Percentiles rank a stretch among this genome's conserved stretches.
Evolutionary conservation across 2,797 vertebrate genomes (phyloP).

Genomic region (Clarias laeviceps): DNA sequence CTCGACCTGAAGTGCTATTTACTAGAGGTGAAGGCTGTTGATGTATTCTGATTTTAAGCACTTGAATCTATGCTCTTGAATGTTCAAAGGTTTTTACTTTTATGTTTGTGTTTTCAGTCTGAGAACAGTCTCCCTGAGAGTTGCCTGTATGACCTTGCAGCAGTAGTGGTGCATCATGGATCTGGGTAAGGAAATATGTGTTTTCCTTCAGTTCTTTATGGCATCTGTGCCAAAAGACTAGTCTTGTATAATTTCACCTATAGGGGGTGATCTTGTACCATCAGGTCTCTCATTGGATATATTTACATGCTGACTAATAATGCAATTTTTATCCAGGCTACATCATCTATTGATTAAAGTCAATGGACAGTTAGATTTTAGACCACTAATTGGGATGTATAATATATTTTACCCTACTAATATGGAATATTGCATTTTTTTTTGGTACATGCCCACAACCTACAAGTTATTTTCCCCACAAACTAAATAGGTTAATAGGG

Average conservation of each 20-base stretch:
- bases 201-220: neutral
- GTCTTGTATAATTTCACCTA: constrained; percentile 16
- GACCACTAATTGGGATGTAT: neutral
- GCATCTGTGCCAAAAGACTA: neutral
- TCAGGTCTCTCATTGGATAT: neutral
- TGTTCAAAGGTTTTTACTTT: neutral
- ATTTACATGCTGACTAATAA: neutral
- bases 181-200: constrained; percentile 86
- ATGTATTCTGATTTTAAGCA: neutral
- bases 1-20: constrained; percentile 96
- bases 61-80: neutral
- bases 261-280: constrained; percentile 44
- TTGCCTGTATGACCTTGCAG: constrained; percentile 92
- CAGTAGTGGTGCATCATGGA: constrained; percentile 96
- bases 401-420: neutral
- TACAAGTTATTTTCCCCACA: neutral
- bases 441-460: neutral
- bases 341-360: neutral
- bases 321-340: neutral
- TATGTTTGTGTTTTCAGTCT: constrained; percentile 73
- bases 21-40: constrained; percentile 82
- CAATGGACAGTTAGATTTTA: neutral
- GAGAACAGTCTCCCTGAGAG: constrained; percentile 87
- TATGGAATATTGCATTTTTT: neutral
- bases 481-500: neutral